phyloP scores from a whole-genome alignment of 2,888 invertebrate species.

The Trichogramma evanescens region DNA sequence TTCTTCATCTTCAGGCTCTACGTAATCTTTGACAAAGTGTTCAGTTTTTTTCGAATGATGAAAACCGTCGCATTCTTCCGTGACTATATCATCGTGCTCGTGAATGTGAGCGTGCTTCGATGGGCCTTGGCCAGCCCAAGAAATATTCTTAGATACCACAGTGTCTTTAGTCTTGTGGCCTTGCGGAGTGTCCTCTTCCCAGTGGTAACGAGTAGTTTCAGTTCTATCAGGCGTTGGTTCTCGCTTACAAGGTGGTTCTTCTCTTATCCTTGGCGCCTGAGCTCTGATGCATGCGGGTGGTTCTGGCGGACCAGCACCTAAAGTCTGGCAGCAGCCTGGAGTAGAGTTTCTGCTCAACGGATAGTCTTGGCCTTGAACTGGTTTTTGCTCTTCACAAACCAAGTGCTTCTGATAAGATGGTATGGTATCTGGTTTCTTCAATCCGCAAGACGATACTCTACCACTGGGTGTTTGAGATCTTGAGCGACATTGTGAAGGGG shows the following conservation, averaged over 20 bases:
- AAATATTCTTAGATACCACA: slow-evolving; percentile 42
- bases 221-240: slow-evolving; percentile 31
- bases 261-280: slow-evolving; percentile 59
- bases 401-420: slow-evolving; percentile 75
- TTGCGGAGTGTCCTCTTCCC: slow-evolving; percentile 43
- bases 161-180: slow-evolving; percentile 36
- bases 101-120: slow-evolving; percentile 25
- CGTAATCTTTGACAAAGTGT: slow-evolving; percentile 31
- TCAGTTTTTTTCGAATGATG: slow-evolving; percentile 27
- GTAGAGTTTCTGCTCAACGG: slow-evolving; percentile 41
- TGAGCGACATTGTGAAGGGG: slow-evolving; percentile 48
- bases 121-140: slow-evolving; percentile 43
- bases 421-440: slow-evolving; percentile 68
- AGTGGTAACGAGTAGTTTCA: slow-evolving; percentile 38
- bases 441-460: slow-evolving; percentile 27
- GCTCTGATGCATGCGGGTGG: slow-evolving; percentile 49
- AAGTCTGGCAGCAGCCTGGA: slow-evolving; percentile 55
- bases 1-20: slow-evolving; percentile 27
- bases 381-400: slow-evolving; percentile 51
- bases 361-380: slow-evolving; percentile 35
- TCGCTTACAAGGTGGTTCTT: slow-evolving; percentile 42
- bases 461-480: slow-evolving; percentile 61
- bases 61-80: slow-evolving; percentile 27
- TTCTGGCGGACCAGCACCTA: slow-evolving; percentile 64
- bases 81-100: slow-evolving; percentile 43